phyloP scores from a whole-genome alignment of 2,113 vertebrate genomes.

The Circaetus gallicus region DNA sequence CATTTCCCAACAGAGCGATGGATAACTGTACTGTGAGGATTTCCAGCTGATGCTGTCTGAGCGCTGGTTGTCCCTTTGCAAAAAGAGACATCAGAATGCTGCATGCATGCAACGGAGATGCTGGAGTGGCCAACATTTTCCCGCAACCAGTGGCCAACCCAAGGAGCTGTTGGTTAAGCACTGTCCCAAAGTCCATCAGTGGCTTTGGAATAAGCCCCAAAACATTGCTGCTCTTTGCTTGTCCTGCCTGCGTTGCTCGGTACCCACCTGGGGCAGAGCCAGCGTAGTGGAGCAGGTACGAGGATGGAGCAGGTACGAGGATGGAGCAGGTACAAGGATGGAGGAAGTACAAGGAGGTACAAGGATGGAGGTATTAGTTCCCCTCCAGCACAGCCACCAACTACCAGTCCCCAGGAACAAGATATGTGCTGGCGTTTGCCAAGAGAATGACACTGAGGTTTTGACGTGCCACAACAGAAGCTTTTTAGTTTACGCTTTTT shows the following conservation, averaged over 20 bases:
- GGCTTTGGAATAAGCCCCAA: not conserved
- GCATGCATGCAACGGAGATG: not conserved
- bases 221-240: not conserved
- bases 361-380: not conserved
- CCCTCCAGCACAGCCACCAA: not conserved
- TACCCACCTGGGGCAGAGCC: not conserved
- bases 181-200: not conserved
- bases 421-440: not conserved
- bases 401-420: not conserved
- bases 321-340: not conserved
- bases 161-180: not conserved
- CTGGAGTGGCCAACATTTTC: not conserved
- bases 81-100: not conserved
- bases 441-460: not conserved
- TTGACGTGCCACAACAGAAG: not conserved
- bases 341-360: not conserved
- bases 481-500: not conserved
- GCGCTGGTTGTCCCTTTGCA: not conserved
- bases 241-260: accelerated
- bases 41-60: not conserved
- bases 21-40: not conserved
- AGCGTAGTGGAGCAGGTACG: not conserved
- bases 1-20: not conserved
- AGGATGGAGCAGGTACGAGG: not conserved
- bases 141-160: not conserved